phyloP scores from a whole-genome alignment of 2,113 vertebrate species.

The Gallinago undulata region DNA sequence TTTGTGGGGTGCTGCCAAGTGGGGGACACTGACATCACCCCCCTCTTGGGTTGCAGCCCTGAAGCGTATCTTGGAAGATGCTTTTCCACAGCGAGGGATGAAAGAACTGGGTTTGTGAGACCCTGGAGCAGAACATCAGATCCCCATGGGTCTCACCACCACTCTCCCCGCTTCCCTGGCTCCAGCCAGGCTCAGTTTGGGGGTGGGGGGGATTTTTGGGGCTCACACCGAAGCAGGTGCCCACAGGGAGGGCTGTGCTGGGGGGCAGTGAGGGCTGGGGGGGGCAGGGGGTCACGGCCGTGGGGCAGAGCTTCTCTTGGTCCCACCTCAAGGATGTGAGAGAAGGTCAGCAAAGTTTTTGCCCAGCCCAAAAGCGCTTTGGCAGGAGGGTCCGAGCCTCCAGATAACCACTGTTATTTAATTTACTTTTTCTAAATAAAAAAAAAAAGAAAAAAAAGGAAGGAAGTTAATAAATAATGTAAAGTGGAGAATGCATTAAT shows the following conservation, averaged over 20 bases:
- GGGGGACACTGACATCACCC: background rate
- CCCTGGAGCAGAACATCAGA: background rate
- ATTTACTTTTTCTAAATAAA: slow-evolving; percentile 68
- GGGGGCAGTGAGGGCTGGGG: background rate
- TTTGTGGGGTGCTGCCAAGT: background rate
- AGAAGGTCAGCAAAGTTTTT: slow-evolving; percentile 29
- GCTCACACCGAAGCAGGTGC: background rate
- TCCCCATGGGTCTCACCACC: background rate
- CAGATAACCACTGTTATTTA: slow-evolving; percentile 63
- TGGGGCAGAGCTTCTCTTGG: background rate
- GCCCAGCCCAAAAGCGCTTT: background rate
- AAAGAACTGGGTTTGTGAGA: background rate
- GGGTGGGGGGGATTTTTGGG: background rate
- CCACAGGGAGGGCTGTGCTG: fast-evolving
- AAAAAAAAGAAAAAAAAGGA: slow-evolving; percentile 29
- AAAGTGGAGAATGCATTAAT: slow-evolving; percentile 75
- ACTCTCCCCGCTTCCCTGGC: background rate
- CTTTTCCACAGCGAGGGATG: background rate
- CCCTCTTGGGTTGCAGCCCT: background rate
- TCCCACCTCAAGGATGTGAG: background rate
- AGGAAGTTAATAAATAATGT: slow-evolving; percentile 80
- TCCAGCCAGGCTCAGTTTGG: background rate
- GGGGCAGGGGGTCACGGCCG: fast-evolving
- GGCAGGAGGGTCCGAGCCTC: background rate
- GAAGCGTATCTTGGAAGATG: background rate